Evolutionary conservation across 2,888 invertebrate species (phyloP), one percentile per base, ranked within the genome.

Genomic region (Drosophila peninsularis): DNA sequence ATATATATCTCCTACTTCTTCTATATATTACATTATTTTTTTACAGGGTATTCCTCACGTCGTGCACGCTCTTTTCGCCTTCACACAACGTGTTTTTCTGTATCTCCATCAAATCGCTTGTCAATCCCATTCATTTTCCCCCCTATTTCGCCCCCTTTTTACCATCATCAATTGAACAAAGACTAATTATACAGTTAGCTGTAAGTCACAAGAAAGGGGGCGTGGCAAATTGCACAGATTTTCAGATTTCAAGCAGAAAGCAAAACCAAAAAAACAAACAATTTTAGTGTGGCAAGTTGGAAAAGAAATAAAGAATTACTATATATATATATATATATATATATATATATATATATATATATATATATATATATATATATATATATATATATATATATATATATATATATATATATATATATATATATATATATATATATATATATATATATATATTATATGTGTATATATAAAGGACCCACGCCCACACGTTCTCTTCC

Each of bases 61-160:
- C 42, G 13, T 11, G 24, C n/a, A 24, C 6, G 2, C 9, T 24
- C 7, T 0, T 24, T 6, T 2, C 5, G 2, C 13, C 3, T 27
- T 30, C 2, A 1, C 5, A 4, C 2, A 14, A 11, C 14, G 34
- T 60, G n/a, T 63, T 55, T 53, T 32, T 34, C 44, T 42, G 39
- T 39, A 54, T 57, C 30, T 54, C n/a, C 69, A 69, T 69, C 70
- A 62, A 80, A 82, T 75, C 68, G 86, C 83, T 71, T 83, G 83
- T 86, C 81, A 80, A 81, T 81, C 81, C 74, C 71, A 62, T 42
- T 58, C 19, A 14, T 60, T 49, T 19, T 39, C 3, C 17, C n/a
- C 3, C 24, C 24, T 24, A 24, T 24, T 24, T 2, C 5, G 32
- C 27, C 19, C 11, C 10, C 14, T 21, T 21, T 21, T 47, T 42